These are phyloP conservation scores for Drosophila subquinaria DNA, from an alignment of 2,888 invertebrate genomes.

Conservation along the genomic window DNA sequence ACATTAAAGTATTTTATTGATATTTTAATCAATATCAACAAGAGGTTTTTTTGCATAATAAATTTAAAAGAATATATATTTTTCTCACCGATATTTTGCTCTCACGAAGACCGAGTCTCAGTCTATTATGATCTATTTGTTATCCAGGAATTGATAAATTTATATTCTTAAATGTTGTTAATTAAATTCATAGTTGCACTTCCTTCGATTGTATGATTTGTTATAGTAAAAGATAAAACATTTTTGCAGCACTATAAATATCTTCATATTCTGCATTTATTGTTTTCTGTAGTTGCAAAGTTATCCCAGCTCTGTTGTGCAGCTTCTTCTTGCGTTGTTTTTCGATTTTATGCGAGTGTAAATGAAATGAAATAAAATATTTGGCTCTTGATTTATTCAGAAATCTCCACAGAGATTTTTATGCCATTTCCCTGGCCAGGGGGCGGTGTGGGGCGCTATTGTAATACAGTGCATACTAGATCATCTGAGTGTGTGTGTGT, in stretches of 20 bases:
- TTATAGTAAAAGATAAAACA: conserved; percentile 1
- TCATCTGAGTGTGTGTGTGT: conserved; percentile 6
- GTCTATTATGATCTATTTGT: neutral
- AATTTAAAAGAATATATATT: too few relatives aligned
- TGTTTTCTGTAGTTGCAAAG: neutral
- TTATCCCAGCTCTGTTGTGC: conserved; percentile 9
- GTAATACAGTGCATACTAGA: conserved; percentile 35
- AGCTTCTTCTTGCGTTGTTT: conserved; percentile 4
- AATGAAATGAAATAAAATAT: conserved; percentile 70
- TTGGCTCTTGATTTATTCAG: conserved; percentile 66
- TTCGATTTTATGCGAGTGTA: conserved; percentile 38
- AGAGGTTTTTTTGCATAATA: too few relatives aligned
- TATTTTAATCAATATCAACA: too few relatives aligned
- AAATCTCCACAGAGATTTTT: conserved; percentile 62
- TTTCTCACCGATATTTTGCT: neutral
- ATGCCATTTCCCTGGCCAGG: conserved; percentile 25
- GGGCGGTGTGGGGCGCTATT: conserved; percentile 13
- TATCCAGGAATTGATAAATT: neutral
- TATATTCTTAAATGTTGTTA: neutral
- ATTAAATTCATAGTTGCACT: conserved; percentile 17
- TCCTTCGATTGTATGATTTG: conserved; percentile 1
- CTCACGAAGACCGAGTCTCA: neutral
- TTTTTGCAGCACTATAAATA: neutral
- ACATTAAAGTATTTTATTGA: too few relatives aligned
- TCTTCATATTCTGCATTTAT: neutral